Evolutionary conservation across 2,888 invertebrate genomes (phyloP), one percentile per base, ranked within the genome.

Genomic region (Meghimatium bilineatum): DNA sequence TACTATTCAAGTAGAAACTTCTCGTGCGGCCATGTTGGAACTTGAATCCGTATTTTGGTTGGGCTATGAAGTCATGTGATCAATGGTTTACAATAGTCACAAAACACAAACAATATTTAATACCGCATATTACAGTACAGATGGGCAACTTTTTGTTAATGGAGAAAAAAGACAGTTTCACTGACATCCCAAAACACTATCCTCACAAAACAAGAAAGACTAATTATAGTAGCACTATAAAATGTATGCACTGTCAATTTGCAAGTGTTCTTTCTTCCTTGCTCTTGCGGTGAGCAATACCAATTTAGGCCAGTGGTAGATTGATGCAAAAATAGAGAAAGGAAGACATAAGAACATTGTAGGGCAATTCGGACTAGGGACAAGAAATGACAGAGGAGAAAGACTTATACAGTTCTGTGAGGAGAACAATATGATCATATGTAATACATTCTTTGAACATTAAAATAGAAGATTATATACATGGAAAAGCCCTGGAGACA

Each of bases 1-100:
- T 60, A 74, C 67, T 26, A 75, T 63, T 20, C 36, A 78, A 78
- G 60, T 71, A 52, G 69, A 85, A 85, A 80, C 80, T 78, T 75
- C 71, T 69, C 10, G 49, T 34, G 76, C 63, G 79, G 83, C 83
- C 83, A 83, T 83, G 60, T 83, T 83, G 79, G 63, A 72, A 83
- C 79, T 74, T 74, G 72, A 72, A 32, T 72, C 79, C 74, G 34
- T 67, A 71, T 69, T 71, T 76, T 83, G 71, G 83, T 83, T 78
- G 63, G 78, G 74, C 63, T 34, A n/a, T 26, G 60, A 74, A 72
- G 83, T 83, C 83, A 83, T 83, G 83, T 83, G 83, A 83, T 71
- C 66, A 34, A 66, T 63, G 44, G 32, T 36, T 60, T 60, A 38
- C 44, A 34, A 29, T n/a, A n/a, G n/a, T 56, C 36, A 36, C 10